Base-by-base conservation (phyloP, 2,888 invertebrate genomes). In the Agrotis segetum region DNA sequence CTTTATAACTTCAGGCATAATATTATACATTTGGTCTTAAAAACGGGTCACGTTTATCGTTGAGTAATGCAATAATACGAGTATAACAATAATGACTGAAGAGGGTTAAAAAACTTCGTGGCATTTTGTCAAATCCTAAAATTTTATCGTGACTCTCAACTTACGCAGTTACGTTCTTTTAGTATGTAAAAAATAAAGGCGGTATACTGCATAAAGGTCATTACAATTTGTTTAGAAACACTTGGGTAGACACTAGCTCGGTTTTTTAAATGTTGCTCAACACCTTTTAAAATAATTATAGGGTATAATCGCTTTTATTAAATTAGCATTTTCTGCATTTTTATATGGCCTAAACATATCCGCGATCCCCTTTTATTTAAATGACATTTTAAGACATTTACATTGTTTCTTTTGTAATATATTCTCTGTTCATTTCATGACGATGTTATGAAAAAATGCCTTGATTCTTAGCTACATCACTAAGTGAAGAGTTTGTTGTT, bases 271-370 rank as follows among this genome's bases (percentile, higher is more conserved):
- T 63, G 61, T 77, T 83, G 81, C 85, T 83, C 84, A 85, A 83
- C 16, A 76, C 62, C 60, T 75, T 71, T 73, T 60, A 5, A 77
- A 70, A 47, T 55, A 60, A 59, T 29, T 62, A 53, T 62, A 72
- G 55, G 66, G 62, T 47, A 53, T 53, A 63, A 80, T 74, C 50
- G 73, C 71, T 76, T 74, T 62, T 55, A 67, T 76, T 75, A 44
- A 61, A 72, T 58, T 50, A 47, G 68, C 62, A 40, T 66, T 72
- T 53, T 59, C 61, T 68, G 67, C 64, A 62, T 70, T 77, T 75
- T 71, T 55, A 19, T 61, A 64, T 68, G 85, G 84, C 85, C 84
- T 84, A 85, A 85, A 77, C 71, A 70, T 83, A 67, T 83, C 64
- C 60, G 50, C 67, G 59, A 68, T 49, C 46, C 65, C 55, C 55